Conservation (phyloP, 1,140 invertebrate genomes). For the Trichomalopsis sarcophagae region DNA sequence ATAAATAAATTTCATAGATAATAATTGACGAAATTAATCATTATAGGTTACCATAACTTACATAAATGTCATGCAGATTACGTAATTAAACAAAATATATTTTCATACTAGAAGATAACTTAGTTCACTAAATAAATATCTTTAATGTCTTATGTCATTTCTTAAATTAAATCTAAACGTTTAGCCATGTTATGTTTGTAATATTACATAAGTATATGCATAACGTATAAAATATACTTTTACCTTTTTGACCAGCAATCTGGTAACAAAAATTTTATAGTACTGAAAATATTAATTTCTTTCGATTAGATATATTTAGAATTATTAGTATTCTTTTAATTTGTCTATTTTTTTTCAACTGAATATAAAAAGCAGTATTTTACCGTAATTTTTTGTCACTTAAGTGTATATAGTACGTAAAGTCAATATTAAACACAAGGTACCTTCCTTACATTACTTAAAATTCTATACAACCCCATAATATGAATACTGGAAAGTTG, state of each 20-base stretch:
- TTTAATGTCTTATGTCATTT: not conserved
- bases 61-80: not conserved
- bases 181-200: not conserved
- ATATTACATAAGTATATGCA: not conserved
- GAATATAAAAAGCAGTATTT: too few relatives aligned
- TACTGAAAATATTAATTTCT: not conserved
- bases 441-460: not conserved
- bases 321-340: too few relatives aligned
- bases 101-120: not conserved
- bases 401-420: constrained; percentile 22
- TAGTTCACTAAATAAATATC: not conserved
- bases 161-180: not conserved
- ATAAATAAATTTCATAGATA: constrained; percentile 35
- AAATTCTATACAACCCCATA: not conserved
- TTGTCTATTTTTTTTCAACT: not conserved
- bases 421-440: not conserved
- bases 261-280: not conserved
- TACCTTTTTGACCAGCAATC: not conserved
- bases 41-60: not conserved
- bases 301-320: too few relatives aligned
- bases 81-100: not conserved
- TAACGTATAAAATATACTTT: not conserved
- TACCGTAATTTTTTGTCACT: too few relatives aligned
- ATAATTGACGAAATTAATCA: constrained; percentile 2
- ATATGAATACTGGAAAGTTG: constrained; percentile 15